These are phyloP conservation scores for Trichogramma dendrolimi DNA, from an alignment of 2,888 invertebrate species.

Conservation along the genomic window DNA sequence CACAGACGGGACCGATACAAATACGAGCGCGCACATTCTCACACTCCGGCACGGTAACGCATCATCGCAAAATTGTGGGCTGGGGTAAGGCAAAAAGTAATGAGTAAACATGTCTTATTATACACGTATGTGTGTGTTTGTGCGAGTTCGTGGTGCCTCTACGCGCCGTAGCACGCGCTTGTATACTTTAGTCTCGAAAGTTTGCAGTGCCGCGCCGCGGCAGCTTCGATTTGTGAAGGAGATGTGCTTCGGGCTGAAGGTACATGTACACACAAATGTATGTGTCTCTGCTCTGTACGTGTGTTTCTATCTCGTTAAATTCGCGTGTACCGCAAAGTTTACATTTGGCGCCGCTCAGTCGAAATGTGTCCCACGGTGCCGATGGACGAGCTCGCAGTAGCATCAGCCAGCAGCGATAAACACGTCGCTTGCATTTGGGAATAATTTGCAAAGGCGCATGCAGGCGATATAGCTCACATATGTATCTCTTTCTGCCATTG, in stretches of 20 bases:
- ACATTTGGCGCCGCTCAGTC: background rate
- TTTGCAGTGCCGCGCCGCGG: slow-evolving; percentile 1
- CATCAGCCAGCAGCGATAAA: slow-evolving; percentile 15
- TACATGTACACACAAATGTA: too few species aligned
- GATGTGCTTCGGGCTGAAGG: too few species aligned
- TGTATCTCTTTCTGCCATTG: too few species aligned
- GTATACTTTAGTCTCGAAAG: slow-evolving; percentile 17
- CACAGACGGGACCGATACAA: too few species aligned
- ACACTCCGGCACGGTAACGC: too few species aligned
- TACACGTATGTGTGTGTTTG: slow-evolving; percentile 8
- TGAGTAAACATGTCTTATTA: slow-evolving; percentile 26
- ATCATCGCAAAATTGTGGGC: too few species aligned
- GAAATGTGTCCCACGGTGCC: slow-evolving; percentile 15
- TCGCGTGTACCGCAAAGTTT: slow-evolving; percentile 8
- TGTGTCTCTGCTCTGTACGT: too few species aligned
- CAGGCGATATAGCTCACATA: background rate
- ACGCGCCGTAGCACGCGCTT: background rate
- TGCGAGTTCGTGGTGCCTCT: background rate
- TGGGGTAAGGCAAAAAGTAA: slow-evolving; percentile 1
- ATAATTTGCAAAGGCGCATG: slow-evolving; percentile 17
- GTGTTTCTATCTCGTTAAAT: background rate
- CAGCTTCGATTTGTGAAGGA: background rate
- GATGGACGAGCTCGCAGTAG: slow-evolving; percentile 6
- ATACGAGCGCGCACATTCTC: too few species aligned
- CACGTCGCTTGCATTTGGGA: slow-evolving; percentile 19